Percentiles rank a stretch among this genome's conserved stretches.
phyloP scores from a whole-genome alignment of 2,113 vertebrate species.

The Symphodus melops region DNA sequence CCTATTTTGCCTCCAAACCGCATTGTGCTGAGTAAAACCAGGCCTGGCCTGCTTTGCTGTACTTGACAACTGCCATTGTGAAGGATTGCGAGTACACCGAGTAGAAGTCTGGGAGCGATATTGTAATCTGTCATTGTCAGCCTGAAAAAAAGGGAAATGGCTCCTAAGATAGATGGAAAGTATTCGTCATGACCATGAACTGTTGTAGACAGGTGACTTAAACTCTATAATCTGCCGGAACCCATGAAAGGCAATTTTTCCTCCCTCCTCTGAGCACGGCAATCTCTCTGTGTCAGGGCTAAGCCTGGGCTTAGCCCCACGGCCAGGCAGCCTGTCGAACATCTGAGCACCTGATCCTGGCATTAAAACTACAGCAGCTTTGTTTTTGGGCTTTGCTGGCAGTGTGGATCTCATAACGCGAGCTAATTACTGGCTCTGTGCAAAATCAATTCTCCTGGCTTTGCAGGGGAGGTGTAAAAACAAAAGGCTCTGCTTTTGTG shows the following conservation, averaged over 20 bases:
- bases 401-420: slow-evolving; percentile 35
- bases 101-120: slow-evolving; percentile 58
- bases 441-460: slow-evolving; percentile 57
- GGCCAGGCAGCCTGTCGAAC: slow-evolving; percentile 58
- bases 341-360: slow-evolving; percentile 62
- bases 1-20: slow-evolving; percentile 35
- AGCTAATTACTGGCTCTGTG: slow-evolving; percentile 59
- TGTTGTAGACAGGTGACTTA: slow-evolving; percentile 79
- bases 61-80: slow-evolving; percentile 71
- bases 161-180: slow-evolving; percentile 74
- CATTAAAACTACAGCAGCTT: slow-evolving; percentile 59
- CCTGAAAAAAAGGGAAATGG: slow-evolving; percentile 55
- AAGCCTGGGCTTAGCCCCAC: slow-evolving; percentile 72
- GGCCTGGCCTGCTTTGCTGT: slow-evolving; percentile 45
- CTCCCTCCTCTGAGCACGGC: slow-evolving; percentile 44
- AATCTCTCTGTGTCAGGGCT: slow-evolving; percentile 58
- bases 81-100: slow-evolving; percentile 57
- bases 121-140: slow-evolving; percentile 77
- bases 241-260: slow-evolving; percentile 68
- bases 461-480: slow-evolving; percentile 18
- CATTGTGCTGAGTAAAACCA: slow-evolving; percentile 41
- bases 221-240: slow-evolving; percentile 75
- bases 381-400: slow-evolving; percentile 47
- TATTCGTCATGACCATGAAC: slow-evolving; percentile 73
- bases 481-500: background rate